phyloP scores from a whole-genome alignment of 2,888 invertebrate species.

The Chalcosyrphus nemorum region DNA sequence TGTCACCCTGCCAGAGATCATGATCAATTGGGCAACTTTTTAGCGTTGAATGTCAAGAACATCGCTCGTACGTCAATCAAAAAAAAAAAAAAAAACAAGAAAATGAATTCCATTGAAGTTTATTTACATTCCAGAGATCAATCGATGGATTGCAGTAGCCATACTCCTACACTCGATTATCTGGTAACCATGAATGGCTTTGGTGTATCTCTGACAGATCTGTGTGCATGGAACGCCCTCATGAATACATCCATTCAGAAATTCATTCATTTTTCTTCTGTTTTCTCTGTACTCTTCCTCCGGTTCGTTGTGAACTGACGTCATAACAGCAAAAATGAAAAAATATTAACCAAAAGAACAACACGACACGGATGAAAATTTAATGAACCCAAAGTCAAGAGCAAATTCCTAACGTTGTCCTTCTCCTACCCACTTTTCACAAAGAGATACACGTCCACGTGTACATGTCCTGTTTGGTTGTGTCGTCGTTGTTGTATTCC shows the following conservation, averaged over 20 bases:
- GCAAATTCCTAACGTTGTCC: constrained; percentile 2
- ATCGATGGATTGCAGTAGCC: constrained; percentile 37
- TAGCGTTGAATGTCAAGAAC: neutral
- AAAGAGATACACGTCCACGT: too few relatives aligned
- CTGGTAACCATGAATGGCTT: constrained; percentile 34
- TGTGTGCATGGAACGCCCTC: neutral
- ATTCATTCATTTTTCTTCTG: constrained; percentile 30
- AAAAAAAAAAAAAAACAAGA: neutral
- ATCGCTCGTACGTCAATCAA: constrained; percentile 7
- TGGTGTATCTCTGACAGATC: neutral
- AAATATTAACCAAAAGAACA: constrained; percentile 1
- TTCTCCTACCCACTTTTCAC: too few relatives aligned
- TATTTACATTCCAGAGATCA: constrained; percentile 58
- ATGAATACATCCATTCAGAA: constrained; percentile 14
- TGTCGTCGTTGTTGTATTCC: neutral
- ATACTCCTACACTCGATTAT: neutral
- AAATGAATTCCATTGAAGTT: neutral
- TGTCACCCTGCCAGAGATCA: neutral
- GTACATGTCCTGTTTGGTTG: neutral
- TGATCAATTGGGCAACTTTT: neutral
- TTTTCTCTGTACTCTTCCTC: neutral
- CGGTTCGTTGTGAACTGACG: constrained; percentile 30
- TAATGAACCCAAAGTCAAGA: constrained; percentile 61
- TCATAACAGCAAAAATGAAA: constrained; percentile 22
- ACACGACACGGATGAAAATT: constrained; percentile 35